Base-by-base conservation (phyloP, 2,797 vertebrate genomes). In the Catamblyrhynchus diadema region DNA sequence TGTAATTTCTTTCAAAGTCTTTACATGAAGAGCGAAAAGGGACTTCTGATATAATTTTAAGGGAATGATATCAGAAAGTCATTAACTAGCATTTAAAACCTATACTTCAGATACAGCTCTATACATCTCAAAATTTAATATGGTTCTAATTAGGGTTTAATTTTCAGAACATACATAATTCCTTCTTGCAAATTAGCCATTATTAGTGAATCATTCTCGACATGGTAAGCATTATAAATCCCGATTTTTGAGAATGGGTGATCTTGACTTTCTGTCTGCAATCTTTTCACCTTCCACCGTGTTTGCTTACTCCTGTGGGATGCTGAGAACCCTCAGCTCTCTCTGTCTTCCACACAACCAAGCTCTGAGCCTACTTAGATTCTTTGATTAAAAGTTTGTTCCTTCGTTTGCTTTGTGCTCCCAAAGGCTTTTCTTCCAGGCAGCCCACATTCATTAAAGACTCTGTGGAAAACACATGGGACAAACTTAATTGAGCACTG, bases 361-460 rank as follows among this genome's bases (percentile, higher is more conserved):
- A 57, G 44, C 57, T 85, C 78, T 85, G 51, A 82, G 64, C 42
- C 6, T 64, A 35, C 84, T 87, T 87, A 91, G 67, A 50, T 54
- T 80, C 72, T 82, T 88, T 90, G 96, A 94, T 94, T 93, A 86
- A 81, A 92, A 93, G 81, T 93, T 90, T 94, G 88, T 92, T 93
- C 81, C 64, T 82, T 65, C 2, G 4, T 96, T 96, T 95, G 69
- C 73, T 95, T 87, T 94, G 77, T 74, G 35, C 64, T 97, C 94
- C 85, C 94, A 75, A 71, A 83, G 95, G 96, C 75, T 89, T 94
- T 92, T 69, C 83, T 94, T 94, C 94, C 67, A 95, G 94, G 94
- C 92, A 93, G 88, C 92, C 91, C 90, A 92, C 37, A 32, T 94
- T 96, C 93, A 83, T 96, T 97, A 96, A 94, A 87, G 66, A 39